Conservation (phyloP, 1,140 invertebrate genomes). For the Drosophila takahashii region DNA sequence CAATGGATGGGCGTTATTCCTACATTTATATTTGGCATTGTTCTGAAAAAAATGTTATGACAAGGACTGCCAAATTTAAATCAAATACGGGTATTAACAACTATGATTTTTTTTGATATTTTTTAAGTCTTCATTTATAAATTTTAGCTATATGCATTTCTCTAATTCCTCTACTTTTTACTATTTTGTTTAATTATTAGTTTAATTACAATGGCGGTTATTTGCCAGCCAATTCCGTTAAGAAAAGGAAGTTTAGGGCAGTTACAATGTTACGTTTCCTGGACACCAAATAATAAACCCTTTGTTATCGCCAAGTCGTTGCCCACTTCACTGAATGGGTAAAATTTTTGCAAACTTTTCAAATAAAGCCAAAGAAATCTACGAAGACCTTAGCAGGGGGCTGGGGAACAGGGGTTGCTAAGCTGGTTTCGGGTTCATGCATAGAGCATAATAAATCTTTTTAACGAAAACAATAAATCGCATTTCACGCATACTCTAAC, state of each 20-base stretch:
- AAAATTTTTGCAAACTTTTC: slow-evolving; percentile 69
- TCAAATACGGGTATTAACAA: too few species aligned
- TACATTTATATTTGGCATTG: neutral
- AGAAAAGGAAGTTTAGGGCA: neutral
- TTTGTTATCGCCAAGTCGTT: neutral
- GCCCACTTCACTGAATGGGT: slow-evolving; percentile 12
- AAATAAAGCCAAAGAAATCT: slow-evolving; percentile 64
- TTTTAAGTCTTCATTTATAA: too few species aligned
- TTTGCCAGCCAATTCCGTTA: neutral
- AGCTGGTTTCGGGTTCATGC: slow-evolving; percentile 27
- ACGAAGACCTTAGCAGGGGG: slow-evolving; percentile 1
- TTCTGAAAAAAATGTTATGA: neutral
- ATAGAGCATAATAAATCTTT: slow-evolving; percentile 76
- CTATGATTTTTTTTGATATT: too few species aligned
- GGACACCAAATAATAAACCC: neutral
- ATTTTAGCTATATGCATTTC: too few species aligned
- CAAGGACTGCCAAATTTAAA: neutral
- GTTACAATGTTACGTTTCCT: neutral
- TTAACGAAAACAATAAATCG: slow-evolving; percentile 82
- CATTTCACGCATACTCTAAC: slow-evolving; percentile 77
- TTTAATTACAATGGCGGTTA: neutral
- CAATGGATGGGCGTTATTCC: neutral
- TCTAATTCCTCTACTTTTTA: neutral
- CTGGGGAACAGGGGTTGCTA: slow-evolving; percentile 8
- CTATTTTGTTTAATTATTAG: neutral